Base-by-base conservation (phyloP, 2,888 invertebrate species). In the Pristionchus entomophagus region DNA sequence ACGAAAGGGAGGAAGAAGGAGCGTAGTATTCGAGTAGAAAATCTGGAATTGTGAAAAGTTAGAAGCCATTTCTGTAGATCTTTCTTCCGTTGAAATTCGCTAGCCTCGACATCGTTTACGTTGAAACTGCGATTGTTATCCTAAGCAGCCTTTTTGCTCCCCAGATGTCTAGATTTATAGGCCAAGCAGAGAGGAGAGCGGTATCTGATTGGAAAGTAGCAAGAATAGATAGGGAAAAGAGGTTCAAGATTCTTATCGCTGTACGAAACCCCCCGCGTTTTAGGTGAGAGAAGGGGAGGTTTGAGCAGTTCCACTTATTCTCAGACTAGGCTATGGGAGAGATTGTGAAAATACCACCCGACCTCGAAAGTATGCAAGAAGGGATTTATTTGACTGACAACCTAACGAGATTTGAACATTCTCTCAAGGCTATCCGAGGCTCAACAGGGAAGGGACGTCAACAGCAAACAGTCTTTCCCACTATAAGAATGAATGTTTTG, bases 321-420 rank as follows among this genome's bases (percentile, higher is more conserved):
- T 19, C 32, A 65, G n/a, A 56, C 56, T 10, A 56, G 22, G 56
- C 5, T 22, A 35, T 65, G 12, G 35, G 5, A 59, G n/a, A 59
- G 26, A 26, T 65, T 65, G 12, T 14, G 65, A 65, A n/a, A 65
- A 65, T 35, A 14, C 65, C 32, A 14, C 45, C 26, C n/a, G 59
- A 26, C 12, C 65, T 65, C 14, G 65, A 32, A 14, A 26, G 59
- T 26, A 59, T 59, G n/a, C n/a, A n/a, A 56, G 56, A 56, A 14
- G 65, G 32, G 32, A 65, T 65, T 65, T 35, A 65, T 65, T 65
- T 65, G 35, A 65, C 22, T 65, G 65, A 65, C 32, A 32, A 65
- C 32, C 35, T 65, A 65, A 65, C 65, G 65, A 35, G 65, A 65
- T 65, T 65, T 32, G 65, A 35, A 65, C 65, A 65, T 65, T 65